Conservation (phyloP, 2,888 invertebrate genomes). For the Lepetodrilus schrolli region DNA sequence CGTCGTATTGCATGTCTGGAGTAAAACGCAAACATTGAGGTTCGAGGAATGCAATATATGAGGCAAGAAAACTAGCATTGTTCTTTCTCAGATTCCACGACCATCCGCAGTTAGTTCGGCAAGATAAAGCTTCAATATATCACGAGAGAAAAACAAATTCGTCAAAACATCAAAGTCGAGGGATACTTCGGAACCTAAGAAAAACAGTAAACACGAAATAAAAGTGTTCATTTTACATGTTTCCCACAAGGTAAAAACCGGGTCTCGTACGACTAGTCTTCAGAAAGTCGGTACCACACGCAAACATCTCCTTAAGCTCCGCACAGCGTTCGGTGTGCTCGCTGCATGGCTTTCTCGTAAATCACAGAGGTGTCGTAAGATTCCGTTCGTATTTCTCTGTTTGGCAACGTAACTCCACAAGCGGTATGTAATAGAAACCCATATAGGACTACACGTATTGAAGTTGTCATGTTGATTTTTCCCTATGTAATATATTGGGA, state of each 20-base stretch:
- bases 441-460: no score
- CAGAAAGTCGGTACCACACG: not conserved
- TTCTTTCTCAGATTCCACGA: not conserved
- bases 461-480: no score
- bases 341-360: slow-evolving; percentile 7
- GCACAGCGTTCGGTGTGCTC: not conserved
- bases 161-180: not conserved
- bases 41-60: no score
- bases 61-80: no score
- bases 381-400: not conserved
- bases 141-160: not conserved
- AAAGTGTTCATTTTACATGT: not conserved
- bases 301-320: slow-evolving; percentile 5
- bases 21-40: no score
- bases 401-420: not conserved
- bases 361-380: slow-evolving; percentile 6
- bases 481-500: no score
- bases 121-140: not conserved
- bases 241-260: not conserved
- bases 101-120: not conserved
- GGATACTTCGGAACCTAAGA: not conserved
- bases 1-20: no score
- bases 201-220: slow-evolving; percentile 9
- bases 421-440: slow-evolving; percentile 16
- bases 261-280: not conserved